These are phyloP conservation scores for Ormyrus thymus DNA, from an alignment of 2,888 invertebrate genomes.

Conservation along the genomic window DNA sequence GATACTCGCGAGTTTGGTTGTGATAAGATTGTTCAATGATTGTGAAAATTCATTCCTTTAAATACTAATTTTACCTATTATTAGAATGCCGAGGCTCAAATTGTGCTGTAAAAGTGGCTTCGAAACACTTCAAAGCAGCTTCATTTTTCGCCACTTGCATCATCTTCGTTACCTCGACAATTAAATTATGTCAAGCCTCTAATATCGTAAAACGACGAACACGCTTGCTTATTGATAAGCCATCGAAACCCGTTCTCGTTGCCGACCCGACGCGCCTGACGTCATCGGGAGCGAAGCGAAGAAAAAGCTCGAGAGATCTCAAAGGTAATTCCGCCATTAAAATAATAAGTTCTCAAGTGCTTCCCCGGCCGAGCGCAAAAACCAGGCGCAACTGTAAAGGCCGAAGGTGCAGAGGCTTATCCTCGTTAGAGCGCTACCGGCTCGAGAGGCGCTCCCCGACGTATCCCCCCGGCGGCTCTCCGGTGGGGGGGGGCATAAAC, in stretches of 20 bases:
- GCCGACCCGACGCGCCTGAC: not conserved
- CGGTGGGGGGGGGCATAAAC: conserved; percentile 52
- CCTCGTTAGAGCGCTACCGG: conserved; percentile 22
- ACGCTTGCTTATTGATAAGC: not conserved
- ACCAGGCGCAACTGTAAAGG: conserved; percentile 19
- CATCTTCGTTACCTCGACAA: no score
- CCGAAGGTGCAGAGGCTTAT: not conserved
- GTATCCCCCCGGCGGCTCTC: conserved; percentile 14
- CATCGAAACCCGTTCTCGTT: not conserved
- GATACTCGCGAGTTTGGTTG: no score
- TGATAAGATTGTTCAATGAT: no score
- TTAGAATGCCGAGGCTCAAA: no score
- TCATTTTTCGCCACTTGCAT: no score
- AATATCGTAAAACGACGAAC: not conserved
- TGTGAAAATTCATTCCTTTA: no score
- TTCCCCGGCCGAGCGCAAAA: conserved; percentile 6
- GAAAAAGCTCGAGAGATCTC: conserved; percentile 11
- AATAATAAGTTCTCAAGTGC: conserved; percentile 46
- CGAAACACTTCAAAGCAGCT: no score
- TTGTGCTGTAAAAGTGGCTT: no score
- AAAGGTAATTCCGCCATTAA: conserved; percentile 39
- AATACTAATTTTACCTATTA: no score
- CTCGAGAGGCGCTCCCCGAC: not conserved
- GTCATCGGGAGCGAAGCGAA: conserved; percentile 6
- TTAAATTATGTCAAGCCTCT: no score